Percentiles rank a stretch among this genome's conserved stretches.
These are phyloP conservation scores for Synanthedon formicaeformis DNA, from an alignment of 2,888 invertebrate species.

Conservation along the genomic window DNA sequence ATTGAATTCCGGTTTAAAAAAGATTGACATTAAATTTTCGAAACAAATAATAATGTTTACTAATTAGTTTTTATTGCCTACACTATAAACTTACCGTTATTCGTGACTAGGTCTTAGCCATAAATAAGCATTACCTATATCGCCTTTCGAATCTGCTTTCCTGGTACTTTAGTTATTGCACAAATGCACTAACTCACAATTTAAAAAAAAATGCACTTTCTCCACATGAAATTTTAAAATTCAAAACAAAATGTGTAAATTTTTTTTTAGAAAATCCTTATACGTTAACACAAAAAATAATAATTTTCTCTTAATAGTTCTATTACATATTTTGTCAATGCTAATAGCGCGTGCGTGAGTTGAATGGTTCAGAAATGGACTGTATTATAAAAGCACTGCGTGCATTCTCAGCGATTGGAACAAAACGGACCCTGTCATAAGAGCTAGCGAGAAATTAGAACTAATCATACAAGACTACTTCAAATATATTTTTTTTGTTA, in stretches of 20 bases:
- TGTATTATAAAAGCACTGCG: constrained; percentile 3
- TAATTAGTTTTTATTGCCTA: not conserved
- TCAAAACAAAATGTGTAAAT: not conserved
- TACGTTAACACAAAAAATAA: not conserved
- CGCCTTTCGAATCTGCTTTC: constrained; percentile 27
- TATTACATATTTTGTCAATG: not conserved
- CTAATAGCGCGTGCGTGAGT: constrained; percentile 7
- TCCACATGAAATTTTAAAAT: too few relatives aligned
- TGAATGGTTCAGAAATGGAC: constrained; percentile 7
- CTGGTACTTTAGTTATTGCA: constrained; percentile 12
- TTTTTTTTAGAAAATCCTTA: not conserved
- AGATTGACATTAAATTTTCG: not conserved
- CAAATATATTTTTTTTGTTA: too few relatives aligned
- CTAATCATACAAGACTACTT: too few relatives aligned
- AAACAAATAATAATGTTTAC: not conserved
- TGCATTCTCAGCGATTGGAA: not conserved
- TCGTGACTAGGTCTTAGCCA: not conserved
- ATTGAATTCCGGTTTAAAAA: too few relatives aligned
- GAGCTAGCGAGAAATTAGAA: too few relatives aligned
- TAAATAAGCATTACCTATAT: constrained; percentile 8
- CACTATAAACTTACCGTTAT: too few relatives aligned
- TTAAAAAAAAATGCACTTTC: constrained; percentile 1
- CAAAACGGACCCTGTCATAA: too few relatives aligned
- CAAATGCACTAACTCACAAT: constrained; percentile 2
- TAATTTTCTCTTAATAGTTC: not conserved